Evolutionary conservation across 2,113 vertebrate species (phyloP).

Genomic region (Lampris incognitus): DNA sequence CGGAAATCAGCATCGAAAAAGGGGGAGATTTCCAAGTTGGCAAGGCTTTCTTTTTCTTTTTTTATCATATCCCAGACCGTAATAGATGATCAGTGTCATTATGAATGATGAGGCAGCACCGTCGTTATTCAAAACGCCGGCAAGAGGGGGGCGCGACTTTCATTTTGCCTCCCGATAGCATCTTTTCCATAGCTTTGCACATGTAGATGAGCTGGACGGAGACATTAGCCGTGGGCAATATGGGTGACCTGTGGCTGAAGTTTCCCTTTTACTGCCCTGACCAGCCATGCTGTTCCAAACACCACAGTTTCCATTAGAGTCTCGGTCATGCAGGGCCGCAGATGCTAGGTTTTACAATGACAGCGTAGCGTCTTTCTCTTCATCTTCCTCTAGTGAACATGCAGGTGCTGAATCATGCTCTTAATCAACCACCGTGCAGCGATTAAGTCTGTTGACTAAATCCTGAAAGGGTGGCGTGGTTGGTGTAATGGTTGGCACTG

Average conservation of each 20-base stretch:
- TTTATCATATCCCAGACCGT: constrained; percentile 80
- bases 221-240: constrained; percentile 34
- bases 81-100: constrained; percentile 85
- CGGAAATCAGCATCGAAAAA: constrained; percentile 79
- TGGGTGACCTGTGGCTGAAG: constrained; percentile 47
- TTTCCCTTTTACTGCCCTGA: constrained; percentile 18
- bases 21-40: constrained; percentile 69
- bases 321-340: too few relatives aligned
- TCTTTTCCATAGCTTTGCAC: constrained; percentile 65
- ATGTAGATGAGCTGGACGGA: constrained; percentile 70
- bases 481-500: too few relatives aligned
- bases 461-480: too few relatives aligned
- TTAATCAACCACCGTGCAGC: too few relatives aligned
- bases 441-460: too few relatives aligned
- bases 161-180: constrained; percentile 72
- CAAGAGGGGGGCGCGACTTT: constrained; percentile 76
- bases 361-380: too few relatives aligned
- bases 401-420: too few relatives aligned
- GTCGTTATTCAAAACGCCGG: constrained; percentile 76
- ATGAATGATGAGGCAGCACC: constrained; percentile 80
- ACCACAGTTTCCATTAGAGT: too few relatives aligned
- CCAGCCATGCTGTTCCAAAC: not conserved
- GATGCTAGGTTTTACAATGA: too few relatives aligned
- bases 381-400: too few relatives aligned
- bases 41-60: constrained; percentile 65